Conservation (phyloP, 53 echinoderm and acorn worm genomes). For the Actinopyga echinites region DNA sequence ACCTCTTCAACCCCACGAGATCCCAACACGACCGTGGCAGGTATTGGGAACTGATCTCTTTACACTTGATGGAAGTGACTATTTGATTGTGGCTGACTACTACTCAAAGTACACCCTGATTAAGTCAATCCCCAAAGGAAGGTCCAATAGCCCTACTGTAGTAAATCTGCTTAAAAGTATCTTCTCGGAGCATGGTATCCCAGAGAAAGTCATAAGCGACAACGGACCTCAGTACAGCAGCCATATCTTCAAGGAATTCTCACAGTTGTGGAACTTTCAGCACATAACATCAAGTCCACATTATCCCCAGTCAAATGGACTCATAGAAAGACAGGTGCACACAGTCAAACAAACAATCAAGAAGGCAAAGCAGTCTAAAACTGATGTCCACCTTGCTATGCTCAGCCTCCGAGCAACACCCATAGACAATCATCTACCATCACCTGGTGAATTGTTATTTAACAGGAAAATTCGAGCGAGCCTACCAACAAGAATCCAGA, state of each 20-base stretch:
- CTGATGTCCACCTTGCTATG: conserved; percentile 44
- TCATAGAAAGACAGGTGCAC: conserved; percentile 53
- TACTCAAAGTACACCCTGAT: conserved; percentile 57
- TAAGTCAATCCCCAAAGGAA: conserved; percentile 34
- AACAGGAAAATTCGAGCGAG: conserved; percentile 45
- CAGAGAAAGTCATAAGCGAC: conserved; percentile 51
- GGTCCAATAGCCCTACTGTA: conserved; percentile 39
- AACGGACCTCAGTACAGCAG: conserved; percentile 35
- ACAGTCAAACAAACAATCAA: conserved; percentile 46
- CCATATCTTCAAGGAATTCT: conserved; percentile 22
- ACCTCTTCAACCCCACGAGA: conserved; percentile 51
- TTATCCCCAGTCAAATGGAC: conserved; percentile 55
- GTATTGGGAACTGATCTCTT: conserved; percentile 53
- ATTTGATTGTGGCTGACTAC: conserved; percentile 56
- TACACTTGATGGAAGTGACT: conserved; percentile 22
- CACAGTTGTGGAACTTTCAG: conserved; percentile 28
- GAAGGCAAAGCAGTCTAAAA: conserved; percentile 11
- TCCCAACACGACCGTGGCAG: conserved; percentile 63
- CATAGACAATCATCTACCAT: conserved; percentile 39
- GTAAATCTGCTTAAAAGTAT: conserved; percentile 45
- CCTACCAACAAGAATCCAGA: conserved; percentile 49
- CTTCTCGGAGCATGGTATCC: conserved; percentile 66
- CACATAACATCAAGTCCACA: conserved; percentile 60
- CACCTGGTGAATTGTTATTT: conserved; percentile 51
- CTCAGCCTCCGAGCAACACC: conserved; percentile 51